Evolutionary conservation across 2,797 vertebrate species (phyloP).

Genomic region (Mormyrops boulengeri): DNA sequence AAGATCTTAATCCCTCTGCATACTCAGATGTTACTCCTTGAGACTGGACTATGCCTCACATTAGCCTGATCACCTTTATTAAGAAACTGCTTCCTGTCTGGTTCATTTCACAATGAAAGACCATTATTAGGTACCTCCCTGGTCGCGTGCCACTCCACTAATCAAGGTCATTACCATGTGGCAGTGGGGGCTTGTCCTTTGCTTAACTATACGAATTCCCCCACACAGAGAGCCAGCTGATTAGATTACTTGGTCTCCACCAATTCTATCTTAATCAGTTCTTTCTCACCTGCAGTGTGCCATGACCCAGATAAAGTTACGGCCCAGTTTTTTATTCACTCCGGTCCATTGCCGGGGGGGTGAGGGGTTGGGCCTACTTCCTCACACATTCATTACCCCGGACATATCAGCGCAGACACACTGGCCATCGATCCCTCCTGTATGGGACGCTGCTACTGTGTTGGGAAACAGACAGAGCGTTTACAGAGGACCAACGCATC

Average conservation of each 20-base stretch:
- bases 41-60: background rate
- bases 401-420: background rate
- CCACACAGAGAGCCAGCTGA: background rate
- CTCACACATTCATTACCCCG: background rate
- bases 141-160: background rate
- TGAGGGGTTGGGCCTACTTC: background rate
- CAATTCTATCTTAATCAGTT: background rate
- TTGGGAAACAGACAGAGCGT: background rate
- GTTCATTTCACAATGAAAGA: background rate
- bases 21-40: background rate
- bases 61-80: background rate
- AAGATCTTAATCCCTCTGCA: background rate
- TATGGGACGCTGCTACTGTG: background rate
- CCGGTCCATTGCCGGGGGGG: background rate
- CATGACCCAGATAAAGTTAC: conserved; percentile 5
- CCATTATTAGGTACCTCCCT: background rate
- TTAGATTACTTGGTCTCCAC: conserved; percentile 2
- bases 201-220: background rate
- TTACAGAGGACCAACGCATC: background rate
- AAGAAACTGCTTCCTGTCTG: conserved; percentile 6
- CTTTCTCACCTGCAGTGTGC: background rate
- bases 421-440: background rate
- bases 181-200: background rate
- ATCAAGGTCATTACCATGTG: background rate
- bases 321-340: background rate